Evolutionary conservation across 2,113 vertebrate species (phyloP).

Genomic region (Meleagris gallopavo): DNA sequence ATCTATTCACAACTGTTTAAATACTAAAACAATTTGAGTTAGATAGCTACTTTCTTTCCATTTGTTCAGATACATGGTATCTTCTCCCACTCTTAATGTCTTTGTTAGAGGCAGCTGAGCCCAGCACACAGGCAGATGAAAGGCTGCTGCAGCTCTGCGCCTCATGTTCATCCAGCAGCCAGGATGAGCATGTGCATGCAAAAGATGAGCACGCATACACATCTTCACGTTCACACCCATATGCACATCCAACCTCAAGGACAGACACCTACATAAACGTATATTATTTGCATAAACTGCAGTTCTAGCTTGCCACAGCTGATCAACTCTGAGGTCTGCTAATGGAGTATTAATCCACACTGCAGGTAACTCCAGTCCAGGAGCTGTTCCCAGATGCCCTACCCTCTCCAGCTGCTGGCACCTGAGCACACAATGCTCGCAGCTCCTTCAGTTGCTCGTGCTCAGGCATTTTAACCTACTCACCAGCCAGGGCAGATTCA

Average conservation of each 20-base stretch:
- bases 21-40: background rate
- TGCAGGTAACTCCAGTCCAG: background rate
- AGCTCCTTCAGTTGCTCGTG: background rate
- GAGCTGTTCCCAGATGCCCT: background rate
- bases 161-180: background rate
- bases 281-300: background rate
- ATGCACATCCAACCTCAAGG: fast-evolving
- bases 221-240: fast-evolving
- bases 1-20: background rate
- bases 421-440: background rate
- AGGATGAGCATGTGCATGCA: fast-evolving
- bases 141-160: background rate
- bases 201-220: fast-evolving
- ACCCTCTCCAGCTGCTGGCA: background rate
- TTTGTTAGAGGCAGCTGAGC: background rate
- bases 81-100: background rate
- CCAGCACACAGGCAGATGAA: background rate
- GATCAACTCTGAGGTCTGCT: background rate
- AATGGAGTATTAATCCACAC: fast-evolving
- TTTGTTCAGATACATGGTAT: background rate
- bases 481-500: background rate
- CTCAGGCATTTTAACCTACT: background rate
- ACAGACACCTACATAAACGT: background rate
- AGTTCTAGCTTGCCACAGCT: background rate
- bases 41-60: background rate